Evolutionary conservation across 2,888 invertebrate species (phyloP), one percentile per base, ranked within the genome.

Genomic region (Catocala sponsa): DNA sequence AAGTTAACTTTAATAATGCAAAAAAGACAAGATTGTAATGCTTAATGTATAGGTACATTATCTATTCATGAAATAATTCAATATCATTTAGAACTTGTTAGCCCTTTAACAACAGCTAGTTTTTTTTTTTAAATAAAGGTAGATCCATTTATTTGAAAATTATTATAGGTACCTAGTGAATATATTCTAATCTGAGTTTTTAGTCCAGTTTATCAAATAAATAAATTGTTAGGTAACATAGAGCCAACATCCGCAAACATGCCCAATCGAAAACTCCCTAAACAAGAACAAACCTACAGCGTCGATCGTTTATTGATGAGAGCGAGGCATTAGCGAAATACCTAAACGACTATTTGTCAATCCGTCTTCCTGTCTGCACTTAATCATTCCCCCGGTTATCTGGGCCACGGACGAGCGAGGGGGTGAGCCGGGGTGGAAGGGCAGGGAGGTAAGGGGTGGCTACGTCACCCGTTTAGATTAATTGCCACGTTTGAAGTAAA

Each of bases 331-430:
- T 93, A 93, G 92, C 92, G 87, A 92, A 80, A 94, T 94, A 90
- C 94, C 92, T 88, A 90, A 94, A 89, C 88, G 92, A 91, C 92
- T 94, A 94, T 94, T 94, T 92, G 94, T 94, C 93, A 92, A 92
- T 92, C 91, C 89, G 91, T 92, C 94, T 94, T 91, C 90, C 92
- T 89, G 92, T 89, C 92, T 91, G 86, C 88, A 89, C 90, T 93
- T 92, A 94, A 94, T 94, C 94, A 94, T 92, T 88, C 89, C 85
- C 84, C 86, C 76, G 86, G 87, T 89, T 90, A 90, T 90, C 87
- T 86, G 84, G 83, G 81, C 73, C 64, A 63, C 68, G 80, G 76
- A 72, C 71, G 72, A 61, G 59, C 44, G 63, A 62, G 77, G 75
- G 65, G 64, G 79, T 74, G 75, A 66, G 59, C 59, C 48, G 7